A percentile compares a stretch with the other conserved stretches of the same genome.
Conservation (phyloP, 2,113 vertebrate genomes). For the Neotoma lepida region DNA sequence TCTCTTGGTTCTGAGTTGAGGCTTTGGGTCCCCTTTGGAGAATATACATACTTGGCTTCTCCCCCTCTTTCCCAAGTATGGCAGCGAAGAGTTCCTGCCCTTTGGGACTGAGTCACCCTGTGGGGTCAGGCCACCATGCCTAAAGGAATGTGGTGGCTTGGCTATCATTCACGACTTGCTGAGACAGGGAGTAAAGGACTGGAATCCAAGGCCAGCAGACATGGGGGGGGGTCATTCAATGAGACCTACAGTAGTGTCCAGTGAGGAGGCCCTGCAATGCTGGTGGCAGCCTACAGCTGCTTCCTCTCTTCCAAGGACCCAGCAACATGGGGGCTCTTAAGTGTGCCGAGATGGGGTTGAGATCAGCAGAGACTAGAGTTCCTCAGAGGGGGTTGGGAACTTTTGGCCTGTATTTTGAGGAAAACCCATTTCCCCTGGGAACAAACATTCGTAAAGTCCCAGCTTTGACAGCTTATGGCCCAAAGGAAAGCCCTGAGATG, state of each 20-base stretch:
- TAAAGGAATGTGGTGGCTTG: slow-evolving; percentile 36
- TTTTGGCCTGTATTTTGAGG: background rate
- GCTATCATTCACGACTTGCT: slow-evolving; percentile 12
- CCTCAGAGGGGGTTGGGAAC: background rate
- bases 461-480: background rate
- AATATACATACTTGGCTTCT: background rate
- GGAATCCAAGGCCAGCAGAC: background rate
- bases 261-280: background rate
- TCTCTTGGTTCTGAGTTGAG: background rate
- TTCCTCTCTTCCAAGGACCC: background rate
- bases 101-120: background rate
- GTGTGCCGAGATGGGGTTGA: background rate
- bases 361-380: background rate
- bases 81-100: background rate
- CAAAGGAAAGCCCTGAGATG: background rate
- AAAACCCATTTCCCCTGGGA: background rate
- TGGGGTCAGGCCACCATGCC: background rate
- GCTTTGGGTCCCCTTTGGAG: background rate
- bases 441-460: background rate
- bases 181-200: background rate
- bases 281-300: slow-evolving; percentile 42
- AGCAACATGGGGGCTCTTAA: background rate
- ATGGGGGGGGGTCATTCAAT: background rate
- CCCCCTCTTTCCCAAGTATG: background rate
- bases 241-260: background rate